Base-by-base conservation (phyloP, 2,888 invertebrate species). In the Campoplex nolae region DNA sequence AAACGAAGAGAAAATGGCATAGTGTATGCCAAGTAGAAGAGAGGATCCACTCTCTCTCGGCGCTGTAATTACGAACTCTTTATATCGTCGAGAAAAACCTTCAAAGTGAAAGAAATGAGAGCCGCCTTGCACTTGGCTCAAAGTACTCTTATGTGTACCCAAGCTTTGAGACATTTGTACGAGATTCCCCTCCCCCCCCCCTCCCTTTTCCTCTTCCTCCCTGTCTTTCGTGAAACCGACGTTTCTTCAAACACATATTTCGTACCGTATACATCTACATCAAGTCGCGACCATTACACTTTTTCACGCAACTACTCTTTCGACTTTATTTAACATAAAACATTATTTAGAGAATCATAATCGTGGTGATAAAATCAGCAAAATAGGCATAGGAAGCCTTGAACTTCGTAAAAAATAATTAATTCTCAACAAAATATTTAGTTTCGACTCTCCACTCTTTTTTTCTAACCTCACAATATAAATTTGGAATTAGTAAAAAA, bases 111-210 rank as follows among this genome's bases (percentile, higher is more conserved):
- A 75, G 48, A 74, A 68, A 79, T 51, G 75, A 77, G 75, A 74
- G 56, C 73, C 71, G 65, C 83, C 76, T 67, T 83, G 74, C 76
- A 71, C 83, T 76, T 86, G 83, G 76, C 82, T 75, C 76, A 70
- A 75, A 75, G 67, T 75, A 62, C 67, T 45, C 62, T 45, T 48
- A 48, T 76, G 67, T 67, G 48, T 51, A 67, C 48, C 48, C 65
- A 76, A 45, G 76, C 76, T 77, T 48, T 16, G 35, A 74, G n/a
- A 42, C 54, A 54, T 28, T 23, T 38, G 35, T 23, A 45, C 62
- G 62, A 62, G 62, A 32, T 6, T 11, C 7, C 28, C 6, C n/a
- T 13, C 28, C 13, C n/a, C n/a, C n/a, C n/a, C 7, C 23, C 23
- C 23, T 23, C 54, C 23, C 54, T 8, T n/a, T 54, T 7, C 7